A percentile compares a stretch with the other conserved stretches of the same genome.
Conservation (phyloP, 2,797 vertebrate species). For the Dermochelys coriacea region DNA sequence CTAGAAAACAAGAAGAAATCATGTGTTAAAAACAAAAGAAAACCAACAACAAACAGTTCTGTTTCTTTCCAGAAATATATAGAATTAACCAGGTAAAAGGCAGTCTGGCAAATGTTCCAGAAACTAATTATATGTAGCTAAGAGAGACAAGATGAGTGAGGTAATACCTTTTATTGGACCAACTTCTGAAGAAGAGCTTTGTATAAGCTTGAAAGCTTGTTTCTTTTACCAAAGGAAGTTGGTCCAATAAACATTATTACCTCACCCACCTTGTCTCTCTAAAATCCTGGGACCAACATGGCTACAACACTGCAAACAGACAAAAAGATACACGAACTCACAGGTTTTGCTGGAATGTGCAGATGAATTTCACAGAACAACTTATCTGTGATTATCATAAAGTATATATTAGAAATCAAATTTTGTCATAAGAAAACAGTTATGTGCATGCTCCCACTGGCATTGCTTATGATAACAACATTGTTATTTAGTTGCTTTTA, state of each 20-base stretch:
- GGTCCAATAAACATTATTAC: neutral
- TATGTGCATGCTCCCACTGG: rapidly evolving
- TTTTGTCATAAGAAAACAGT: neutral
- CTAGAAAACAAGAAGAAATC: neutral
- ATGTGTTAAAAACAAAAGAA: neutral
- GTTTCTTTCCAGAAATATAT: neutral
- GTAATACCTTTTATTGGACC: neutral
- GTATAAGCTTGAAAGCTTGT: neutral
- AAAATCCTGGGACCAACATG: neutral
- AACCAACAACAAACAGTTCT: rapidly evolving
- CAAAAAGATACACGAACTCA: neutral
- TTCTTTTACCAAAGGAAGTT: neutral
- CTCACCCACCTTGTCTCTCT: neutral
- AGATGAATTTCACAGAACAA: neutral
- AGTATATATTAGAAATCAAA: neutral
- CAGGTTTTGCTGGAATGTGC: neutral
- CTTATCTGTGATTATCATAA: neutral
- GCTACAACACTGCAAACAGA: neutral
- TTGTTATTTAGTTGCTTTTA: neutral
- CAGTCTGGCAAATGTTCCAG: neutral
- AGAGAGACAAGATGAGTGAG: neutral
- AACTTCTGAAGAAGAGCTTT: neutral
- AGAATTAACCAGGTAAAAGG: neutral
- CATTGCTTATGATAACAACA: neutral
- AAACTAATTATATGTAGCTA: neutral